Conservation (phyloP, 2,113 vertebrate genomes). For the Turnix velox region DNA sequence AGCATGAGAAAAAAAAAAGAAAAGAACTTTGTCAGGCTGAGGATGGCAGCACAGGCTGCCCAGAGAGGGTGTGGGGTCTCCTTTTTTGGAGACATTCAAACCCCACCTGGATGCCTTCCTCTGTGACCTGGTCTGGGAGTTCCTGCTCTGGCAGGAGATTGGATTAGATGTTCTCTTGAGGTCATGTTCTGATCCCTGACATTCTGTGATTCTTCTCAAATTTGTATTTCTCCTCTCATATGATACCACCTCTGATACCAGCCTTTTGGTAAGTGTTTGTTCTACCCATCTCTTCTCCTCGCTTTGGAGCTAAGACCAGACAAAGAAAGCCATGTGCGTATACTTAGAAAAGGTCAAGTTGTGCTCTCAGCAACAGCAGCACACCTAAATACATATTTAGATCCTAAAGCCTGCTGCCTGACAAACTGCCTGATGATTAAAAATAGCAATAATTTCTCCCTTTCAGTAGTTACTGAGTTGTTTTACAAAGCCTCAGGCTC, state of each 20-base stretch:
- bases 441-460: neutral
- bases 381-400: neutral
- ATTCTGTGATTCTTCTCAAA: neutral
- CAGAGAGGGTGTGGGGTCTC: too few relatives aligned
- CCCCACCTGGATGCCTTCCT: too few relatives aligned
- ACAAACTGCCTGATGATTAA: neutral
- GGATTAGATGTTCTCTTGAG: too few relatives aligned
- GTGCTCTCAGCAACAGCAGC: neutral
- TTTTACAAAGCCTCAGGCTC: too few relatives aligned
- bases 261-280: neutral
- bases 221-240: neutral
- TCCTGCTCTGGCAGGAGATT: too few relatives aligned
- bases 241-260: neutral
- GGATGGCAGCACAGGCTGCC: too few relatives aligned
- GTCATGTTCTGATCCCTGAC: too few relatives aligned
- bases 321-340: neutral
- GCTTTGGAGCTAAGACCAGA: neutral
- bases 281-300: neutral
- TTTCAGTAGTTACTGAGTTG: neutral
- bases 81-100: too few relatives aligned
- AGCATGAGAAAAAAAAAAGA: too few relatives aligned
- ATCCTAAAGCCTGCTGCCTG: neutral
- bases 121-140: too few relatives aligned
- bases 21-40: too few relatives aligned
- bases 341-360: conserved; percentile 9